Conservation (phyloP, 2,797 vertebrate species). For the Phrynocephalus forsythii region DNA sequence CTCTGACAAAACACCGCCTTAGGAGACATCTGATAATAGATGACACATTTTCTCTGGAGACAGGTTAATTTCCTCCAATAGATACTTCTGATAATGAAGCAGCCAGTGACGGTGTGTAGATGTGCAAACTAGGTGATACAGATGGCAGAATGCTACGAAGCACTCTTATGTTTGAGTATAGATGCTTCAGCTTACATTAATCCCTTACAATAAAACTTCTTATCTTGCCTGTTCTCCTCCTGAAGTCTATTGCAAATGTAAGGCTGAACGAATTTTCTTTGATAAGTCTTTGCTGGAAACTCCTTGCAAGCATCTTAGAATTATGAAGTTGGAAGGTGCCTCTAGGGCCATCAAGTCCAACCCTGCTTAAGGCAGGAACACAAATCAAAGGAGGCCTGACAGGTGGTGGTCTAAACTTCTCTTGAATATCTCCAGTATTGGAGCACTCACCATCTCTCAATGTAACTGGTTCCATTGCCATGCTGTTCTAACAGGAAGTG, state of each 20-base stretch:
- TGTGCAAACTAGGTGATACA: background rate
- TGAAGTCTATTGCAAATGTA: background rate
- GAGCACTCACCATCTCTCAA: too few relatives aligned
- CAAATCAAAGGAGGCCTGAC: too few relatives aligned
- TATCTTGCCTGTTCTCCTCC: slow-evolving; percentile 17
- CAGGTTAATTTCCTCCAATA: background rate
- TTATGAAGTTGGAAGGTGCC: background rate
- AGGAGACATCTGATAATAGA: background rate
- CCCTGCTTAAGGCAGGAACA: too few relatives aligned
- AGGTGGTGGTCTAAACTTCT: too few relatives aligned
- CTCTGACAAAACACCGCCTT: background rate
- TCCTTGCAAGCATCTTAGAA: background rate
- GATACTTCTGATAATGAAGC: background rate
- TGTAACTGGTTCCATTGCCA: too few relatives aligned
- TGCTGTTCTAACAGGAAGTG: too few relatives aligned
- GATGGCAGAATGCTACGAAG: slow-evolving; percentile 10
- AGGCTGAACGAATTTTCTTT: background rate
- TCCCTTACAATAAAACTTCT: background rate
- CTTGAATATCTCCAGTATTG: too few relatives aligned
- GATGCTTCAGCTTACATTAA: fast-evolving
- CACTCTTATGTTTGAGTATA: too few relatives aligned
- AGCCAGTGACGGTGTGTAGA: background rate
- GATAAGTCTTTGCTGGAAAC: background rate
- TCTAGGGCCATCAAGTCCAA: too few relatives aligned
- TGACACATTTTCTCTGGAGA: background rate